A percentile compares a stretch with the other conserved stretches of the same genome.
Evolutionary conservation across 2,888 invertebrate species (phyloP).

Genomic region (Poecilus cupreus): DNA sequence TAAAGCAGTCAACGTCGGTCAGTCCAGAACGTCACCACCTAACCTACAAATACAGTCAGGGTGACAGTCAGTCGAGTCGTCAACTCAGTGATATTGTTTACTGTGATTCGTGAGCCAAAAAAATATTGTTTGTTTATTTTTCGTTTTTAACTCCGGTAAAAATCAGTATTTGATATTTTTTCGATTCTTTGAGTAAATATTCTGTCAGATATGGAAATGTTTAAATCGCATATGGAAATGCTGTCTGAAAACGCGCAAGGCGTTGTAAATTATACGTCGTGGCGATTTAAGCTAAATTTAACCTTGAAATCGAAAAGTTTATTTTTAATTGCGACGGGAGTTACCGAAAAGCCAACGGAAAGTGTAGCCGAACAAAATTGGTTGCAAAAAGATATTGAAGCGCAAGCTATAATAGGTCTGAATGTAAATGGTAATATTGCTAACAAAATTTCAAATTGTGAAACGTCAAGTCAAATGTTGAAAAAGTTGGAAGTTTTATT

Average conservation of each 20-base stretch:
- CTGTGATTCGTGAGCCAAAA: too few species aligned
- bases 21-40: too few species aligned
- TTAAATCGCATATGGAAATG: conserved; percentile 62
- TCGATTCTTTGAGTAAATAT: too few species aligned
- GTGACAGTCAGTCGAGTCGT: too few species aligned
- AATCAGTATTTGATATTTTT: too few species aligned
- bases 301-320: conserved; percentile 59
- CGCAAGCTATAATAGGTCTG: conserved; percentile 32
- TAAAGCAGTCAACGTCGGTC: too few species aligned
- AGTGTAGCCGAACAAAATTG: not conserved
- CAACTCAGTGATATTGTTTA: too few species aligned
- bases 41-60: too few species aligned
- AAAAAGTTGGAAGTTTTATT: not conserved
- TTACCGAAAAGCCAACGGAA: not conserved
- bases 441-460: conserved; percentile 27
- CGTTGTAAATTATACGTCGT: conserved; percentile 63
- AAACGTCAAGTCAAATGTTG: not conserved
- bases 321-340: not conserved
- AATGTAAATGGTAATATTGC: conserved; percentile 30
- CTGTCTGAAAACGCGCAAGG: conserved; percentile 62
- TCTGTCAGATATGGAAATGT: conserved; percentile 60
- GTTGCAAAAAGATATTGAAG: conserved; percentile 23
- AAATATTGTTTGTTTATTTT: too few species aligned
- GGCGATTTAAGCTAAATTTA: too few species aligned
- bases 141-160: too few species aligned